Conservation (phyloP, 2,113 vertebrate species). For the Silurus meridionalis region DNA sequence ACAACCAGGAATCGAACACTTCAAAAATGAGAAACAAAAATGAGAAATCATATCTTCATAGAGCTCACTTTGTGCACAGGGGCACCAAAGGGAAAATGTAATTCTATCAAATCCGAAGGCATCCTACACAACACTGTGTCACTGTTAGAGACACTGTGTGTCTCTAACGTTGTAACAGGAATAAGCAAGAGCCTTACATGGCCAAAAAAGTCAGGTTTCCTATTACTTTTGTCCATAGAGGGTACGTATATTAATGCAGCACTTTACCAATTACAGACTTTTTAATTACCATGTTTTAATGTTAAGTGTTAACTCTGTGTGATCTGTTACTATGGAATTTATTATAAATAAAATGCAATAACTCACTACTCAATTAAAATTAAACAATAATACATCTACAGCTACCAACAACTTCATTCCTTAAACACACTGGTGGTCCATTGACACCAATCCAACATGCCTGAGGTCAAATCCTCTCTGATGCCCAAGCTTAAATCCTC, state of each 20-base stretch:
- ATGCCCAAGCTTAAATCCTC: constrained; percentile 14
- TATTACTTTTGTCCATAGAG: too few relatives aligned
- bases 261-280: not conserved
- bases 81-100: too few relatives aligned
- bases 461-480: constrained; percentile 15
- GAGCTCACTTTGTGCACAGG: too few relatives aligned
- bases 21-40: not conserved
- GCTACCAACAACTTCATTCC: not conserved
- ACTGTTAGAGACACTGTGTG: too few relatives aligned
- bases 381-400: not conserved
- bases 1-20: not conserved
- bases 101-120: too few relatives aligned
- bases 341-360: not conserved
- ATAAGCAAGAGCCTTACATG: too few relatives aligned
- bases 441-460: constrained; percentile 15
- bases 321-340: not conserved
- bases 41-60: not conserved
- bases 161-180: too few relatives aligned
- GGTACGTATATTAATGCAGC: not conserved
- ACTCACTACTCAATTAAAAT: not conserved
- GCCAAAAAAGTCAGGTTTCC: too few relatives aligned
- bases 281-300: not conserved
- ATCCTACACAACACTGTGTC: too few relatives aligned
- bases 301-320: not conserved
- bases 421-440: not conserved